Base-by-base conservation (phyloP, 2,888 invertebrate genomes). In the Ennomos fuscantarius region DNA sequence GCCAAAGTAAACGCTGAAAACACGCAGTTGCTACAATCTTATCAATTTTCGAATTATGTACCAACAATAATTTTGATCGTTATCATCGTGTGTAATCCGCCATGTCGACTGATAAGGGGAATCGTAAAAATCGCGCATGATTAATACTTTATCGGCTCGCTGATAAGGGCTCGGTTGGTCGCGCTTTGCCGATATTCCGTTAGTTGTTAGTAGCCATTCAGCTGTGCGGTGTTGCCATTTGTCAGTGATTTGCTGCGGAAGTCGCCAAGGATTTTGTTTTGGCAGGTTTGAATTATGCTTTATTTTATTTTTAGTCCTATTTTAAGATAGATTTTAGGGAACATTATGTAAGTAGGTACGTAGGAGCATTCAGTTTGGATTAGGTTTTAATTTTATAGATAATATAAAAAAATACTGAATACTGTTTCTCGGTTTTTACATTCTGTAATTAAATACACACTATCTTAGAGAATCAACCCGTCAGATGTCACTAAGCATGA, bases 61-160 rank as follows among this genome's bases (percentile, higher is more conserved):
- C 70, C 72, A 72, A 78, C 75, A 78, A 74, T 78, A 78, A 78
- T 78, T 78, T 78, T 78, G 89, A 90, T 90, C 75, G 74, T 73
- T 88, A 91, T 90, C 90, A 76, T 49, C 59, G 63, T 81, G 72
- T 89, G 90, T 91, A 91, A 91, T 91, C 90, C 90, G 76, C 75
- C 89, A 81, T 91, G 90, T 91, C 89, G 78, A 77, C 68, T 78
- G 89, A 89, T 91, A 90, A 82, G 68, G 65, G 15, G 69, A 80
- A 86, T 90, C 89, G 86, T 89, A 90, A 90, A 89, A 91, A 89
- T 87, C 86, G 86, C 82, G 81, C 83, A 80, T 83, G 90, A 90
- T 90, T 89, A 86, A 80, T 78, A 58, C 35, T 51, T 69, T 70
- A 70, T 70, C 70, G 67, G 33, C 8, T 43, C 8, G n/a, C 59